Evolutionary conservation across 2,113 vertebrate genomes (phyloP).

Genomic region (Takifugu bimaculatus): DNA sequence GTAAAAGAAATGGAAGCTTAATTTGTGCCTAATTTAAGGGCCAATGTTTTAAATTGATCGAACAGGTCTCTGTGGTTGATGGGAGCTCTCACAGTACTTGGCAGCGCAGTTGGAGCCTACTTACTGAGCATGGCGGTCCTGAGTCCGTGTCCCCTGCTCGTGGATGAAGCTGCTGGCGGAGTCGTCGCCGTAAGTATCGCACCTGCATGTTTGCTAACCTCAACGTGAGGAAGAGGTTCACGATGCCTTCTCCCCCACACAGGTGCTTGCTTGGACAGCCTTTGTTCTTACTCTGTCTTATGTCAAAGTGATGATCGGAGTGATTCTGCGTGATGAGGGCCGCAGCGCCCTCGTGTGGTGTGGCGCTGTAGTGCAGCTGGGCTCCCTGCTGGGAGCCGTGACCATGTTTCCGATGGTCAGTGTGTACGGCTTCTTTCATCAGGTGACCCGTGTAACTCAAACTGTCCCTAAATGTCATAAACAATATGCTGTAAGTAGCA

Average conservation of each 20-base stretch:
- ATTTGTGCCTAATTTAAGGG: no score
- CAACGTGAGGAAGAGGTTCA: background rate
- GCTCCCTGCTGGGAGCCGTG: conserved; percentile 80
- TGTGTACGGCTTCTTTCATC: conserved; percentile 71
- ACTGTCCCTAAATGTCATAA: conserved; percentile 48
- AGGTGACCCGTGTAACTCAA: conserved; percentile 75
- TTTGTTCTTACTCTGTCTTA: conserved; percentile 77
- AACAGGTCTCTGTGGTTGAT: conserved; percentile 72
- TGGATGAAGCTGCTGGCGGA: conserved; percentile 50
- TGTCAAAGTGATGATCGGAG: conserved; percentile 80
- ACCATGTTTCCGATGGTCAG: conserved; percentile 80
- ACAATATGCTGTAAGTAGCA: background rate
- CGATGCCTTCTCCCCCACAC: conserved; percentile 5
- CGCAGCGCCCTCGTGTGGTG: conserved; percentile 83
- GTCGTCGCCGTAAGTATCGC: conserved; percentile 72
- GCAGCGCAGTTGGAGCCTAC: conserved; percentile 65
- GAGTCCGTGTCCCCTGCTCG: conserved; percentile 76
- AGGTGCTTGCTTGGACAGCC: conserved; percentile 77
- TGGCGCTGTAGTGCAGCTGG: conserved; percentile 80
- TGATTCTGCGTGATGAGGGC: conserved; percentile 79
- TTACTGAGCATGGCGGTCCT: conserved; percentile 72
- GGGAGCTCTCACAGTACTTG: conserved; percentile 57
- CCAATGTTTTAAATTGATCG: background rate
- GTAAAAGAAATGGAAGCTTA: no score
- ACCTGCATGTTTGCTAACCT: background rate